These are phyloP conservation scores for Xanthorhoe spadicearia DNA, from an alignment of 2,888 invertebrate genomes.

Conservation along the genomic window DNA sequence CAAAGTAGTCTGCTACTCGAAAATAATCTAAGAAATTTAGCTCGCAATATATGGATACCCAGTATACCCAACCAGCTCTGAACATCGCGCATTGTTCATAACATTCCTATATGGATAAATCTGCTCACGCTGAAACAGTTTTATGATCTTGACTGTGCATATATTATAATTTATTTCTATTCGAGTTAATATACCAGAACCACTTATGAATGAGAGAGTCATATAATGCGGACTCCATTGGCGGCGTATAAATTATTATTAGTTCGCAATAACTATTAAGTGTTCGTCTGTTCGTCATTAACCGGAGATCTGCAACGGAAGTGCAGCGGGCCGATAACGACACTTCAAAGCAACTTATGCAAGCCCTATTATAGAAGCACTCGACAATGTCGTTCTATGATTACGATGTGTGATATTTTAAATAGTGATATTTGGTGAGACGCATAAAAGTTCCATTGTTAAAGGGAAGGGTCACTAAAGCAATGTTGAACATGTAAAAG, in stretches of 20 bases:
- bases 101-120: not conserved
- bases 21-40: not conserved
- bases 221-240: constrained; percentile 4
- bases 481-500: not conserved
- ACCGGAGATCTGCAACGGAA: constrained; percentile 20
- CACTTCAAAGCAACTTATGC: constrained; percentile 22
- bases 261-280: constrained; percentile 21
- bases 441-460: not conserved
- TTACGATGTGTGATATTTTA: not conserved
- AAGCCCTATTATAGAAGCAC: constrained; percentile 14
- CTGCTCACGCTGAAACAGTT: not conserved
- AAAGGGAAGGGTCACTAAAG: not conserved
- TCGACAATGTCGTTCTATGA: not conserved
- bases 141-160: not conserved
- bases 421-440: not conserved
- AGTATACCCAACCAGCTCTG: not conserved
- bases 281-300: constrained; percentile 11
- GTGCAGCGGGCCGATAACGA: constrained; percentile 20
- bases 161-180: constrained; percentile 1
- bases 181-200: not conserved
- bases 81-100: not conserved
- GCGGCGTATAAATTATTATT: constrained; percentile 18
- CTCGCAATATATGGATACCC: not conserved
- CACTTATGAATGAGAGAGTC: constrained; percentile 16
- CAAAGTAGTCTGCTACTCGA: too few species aligned